Evolutionary conservation across 2,888 invertebrate genomes (phyloP), one percentile per base, ranked within the genome.

Genomic region (Steinernema hermaphroditum): DNA sequence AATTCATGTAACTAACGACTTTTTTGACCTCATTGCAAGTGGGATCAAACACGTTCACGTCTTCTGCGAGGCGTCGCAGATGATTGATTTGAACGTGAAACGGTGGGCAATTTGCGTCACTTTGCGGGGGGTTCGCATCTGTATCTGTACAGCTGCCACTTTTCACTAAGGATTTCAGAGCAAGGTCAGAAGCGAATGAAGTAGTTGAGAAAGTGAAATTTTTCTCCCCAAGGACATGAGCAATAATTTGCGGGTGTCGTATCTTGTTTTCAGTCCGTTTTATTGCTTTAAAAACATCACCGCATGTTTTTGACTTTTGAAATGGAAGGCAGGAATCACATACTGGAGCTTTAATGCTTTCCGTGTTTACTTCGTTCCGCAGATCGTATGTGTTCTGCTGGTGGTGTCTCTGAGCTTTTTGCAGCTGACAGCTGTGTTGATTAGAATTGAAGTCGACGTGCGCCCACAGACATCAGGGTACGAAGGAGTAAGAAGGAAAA

Each of bases 341-440:
- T 50, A 24, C 50, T 19, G 1, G 50, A 19, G 50, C 9, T 50
- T 50, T 50, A 50, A 22, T 24, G 50, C 50, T 50, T 50, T 24
- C 12, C 22, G 22, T 50, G 50, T 50, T 50, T 50, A 22, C 50
- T 9, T 50, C 50, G 50, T 24, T 22, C 37, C 4, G 6, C 12
- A 12, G 50, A 24, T 22, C 22, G 4, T 62, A 16, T 62, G 32
- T 62, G 62, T 62, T 62, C 32, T 29, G n/a, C 22, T 9, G 34
- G 62, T n/a, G 34, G 24, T 24, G 54, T n/a, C 16, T 14, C 62
- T 62, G 29, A 32, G 29, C 16, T 62, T 16, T 62, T 62, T 62
- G 62, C 29, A 62, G 27, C 27, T 62, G 62, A 62, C 62, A 34
- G 62, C 62, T 62, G 62, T 62, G 62, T 32, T 62, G 62, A 62